Conservation (phyloP, 2,888 invertebrate genomes). For the Acrocyrtus sp. region DNA sequence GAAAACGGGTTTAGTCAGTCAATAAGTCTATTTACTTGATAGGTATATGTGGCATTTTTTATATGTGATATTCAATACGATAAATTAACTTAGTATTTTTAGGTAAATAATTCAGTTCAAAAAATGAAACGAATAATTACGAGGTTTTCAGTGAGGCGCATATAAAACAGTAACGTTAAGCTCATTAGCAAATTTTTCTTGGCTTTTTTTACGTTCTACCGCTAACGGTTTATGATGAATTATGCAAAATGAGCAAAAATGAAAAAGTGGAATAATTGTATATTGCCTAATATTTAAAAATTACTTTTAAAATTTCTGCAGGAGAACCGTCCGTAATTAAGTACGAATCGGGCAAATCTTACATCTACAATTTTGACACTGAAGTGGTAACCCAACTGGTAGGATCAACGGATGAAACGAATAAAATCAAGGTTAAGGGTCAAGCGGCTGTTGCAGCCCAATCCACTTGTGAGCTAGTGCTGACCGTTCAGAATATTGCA, state of each 20-base stretch:
- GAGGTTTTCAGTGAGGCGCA: no score
- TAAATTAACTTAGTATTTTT: no score
- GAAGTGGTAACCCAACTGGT: conserved; percentile 56
- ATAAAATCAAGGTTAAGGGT: conserved; percentile 65
- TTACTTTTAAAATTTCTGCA: no score
- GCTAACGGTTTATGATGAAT: no score
- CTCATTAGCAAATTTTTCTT: no score
- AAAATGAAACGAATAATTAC: no score
- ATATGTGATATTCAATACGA: no score
- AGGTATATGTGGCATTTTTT: no score
- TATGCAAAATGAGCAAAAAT: background rate
- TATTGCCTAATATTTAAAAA: background rate
- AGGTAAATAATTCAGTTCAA: no score
- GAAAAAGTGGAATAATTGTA: background rate
- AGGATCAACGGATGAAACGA: conserved; percentile 57
- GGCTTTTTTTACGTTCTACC: no score
- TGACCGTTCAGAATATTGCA: conserved; percentile 63
- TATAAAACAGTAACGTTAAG: no score
- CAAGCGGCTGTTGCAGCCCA: conserved; percentile 66
- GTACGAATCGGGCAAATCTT: conserved; percentile 60
- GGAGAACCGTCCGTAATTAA: conserved; percentile 39
- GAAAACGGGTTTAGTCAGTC: conserved; percentile 30
- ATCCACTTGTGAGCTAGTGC: conserved; percentile 66
- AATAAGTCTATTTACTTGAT: no score
- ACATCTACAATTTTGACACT: conserved; percentile 61